A percentile compares a stretch with the other conserved stretches of the same genome.
These are phyloP conservation scores for Euwallacea fornicatus DNA, from an alignment of 1,140 invertebrate species.

Conservation along the genomic window DNA sequence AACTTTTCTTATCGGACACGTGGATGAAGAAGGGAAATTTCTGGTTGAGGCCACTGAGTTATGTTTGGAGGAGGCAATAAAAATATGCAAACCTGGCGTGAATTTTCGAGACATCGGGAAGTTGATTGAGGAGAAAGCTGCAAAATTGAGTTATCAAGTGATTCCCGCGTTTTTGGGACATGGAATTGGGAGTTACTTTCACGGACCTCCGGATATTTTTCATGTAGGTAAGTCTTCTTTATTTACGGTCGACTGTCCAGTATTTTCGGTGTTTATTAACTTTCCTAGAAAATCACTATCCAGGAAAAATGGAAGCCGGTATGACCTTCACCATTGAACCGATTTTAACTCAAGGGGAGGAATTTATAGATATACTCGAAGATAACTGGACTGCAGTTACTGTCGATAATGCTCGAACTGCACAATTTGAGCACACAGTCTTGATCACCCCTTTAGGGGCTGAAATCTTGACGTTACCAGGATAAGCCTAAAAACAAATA, in stretches of 20 bases:
- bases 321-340: slow-evolving; percentile 97
- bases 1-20: slow-evolving; percentile 81
- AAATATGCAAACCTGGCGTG: slow-evolving; percentile 74
- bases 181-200: slow-evolving; percentile 91
- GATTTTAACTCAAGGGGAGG: slow-evolving; percentile 73
- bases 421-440: slow-evolving; percentile 91
- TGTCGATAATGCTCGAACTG: slow-evolving; percentile 74
- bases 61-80: slow-evolving; percentile 74
- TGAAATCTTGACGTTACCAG: slow-evolving; percentile 67
- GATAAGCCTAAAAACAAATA: slow-evolving; percentile 18
- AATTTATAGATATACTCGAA: slow-evolving; percentile 69
- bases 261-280: not conserved
- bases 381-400: slow-evolving; percentile 90
- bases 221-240: slow-evolving; percentile 64
- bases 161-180: slow-evolving; percentile 85
- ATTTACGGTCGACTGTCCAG: not conserved
- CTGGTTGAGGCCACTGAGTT: slow-evolving; percentile 71
- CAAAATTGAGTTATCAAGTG: slow-evolving; percentile 65
- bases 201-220: slow-evolving; percentile 87
- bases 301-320: slow-evolving; percentile 77
- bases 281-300: slow-evolving; percentile 66
- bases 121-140: slow-evolving; percentile 66
- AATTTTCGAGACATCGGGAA: slow-evolving; percentile 75
- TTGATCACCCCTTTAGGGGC: slow-evolving; percentile 75
- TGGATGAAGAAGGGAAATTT: slow-evolving; percentile 70